A percentile compares a stretch with the other conserved stretches of the same genome.
Conservation (phyloP, 2,113 vertebrate species). For the Clarias magur region DNA sequence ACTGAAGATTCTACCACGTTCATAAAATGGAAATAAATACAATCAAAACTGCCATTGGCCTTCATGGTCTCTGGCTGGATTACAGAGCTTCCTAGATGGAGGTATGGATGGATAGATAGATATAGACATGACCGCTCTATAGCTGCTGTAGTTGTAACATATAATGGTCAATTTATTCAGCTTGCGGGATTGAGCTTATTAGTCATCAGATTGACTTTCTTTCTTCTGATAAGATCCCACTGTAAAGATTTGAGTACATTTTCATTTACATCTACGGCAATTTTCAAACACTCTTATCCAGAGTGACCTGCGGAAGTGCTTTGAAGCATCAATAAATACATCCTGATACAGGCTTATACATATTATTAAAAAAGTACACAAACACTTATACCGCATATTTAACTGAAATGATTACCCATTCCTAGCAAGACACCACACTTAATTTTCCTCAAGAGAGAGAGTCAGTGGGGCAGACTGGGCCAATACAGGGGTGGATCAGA, state of each 20-base stretch:
- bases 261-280: too few species aligned
- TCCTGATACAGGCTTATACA: too few species aligned
- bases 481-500: slow-evolving; percentile 14
- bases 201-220: background rate
- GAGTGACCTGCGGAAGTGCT: too few species aligned
- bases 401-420: background rate
- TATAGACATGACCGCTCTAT: background rate
- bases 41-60: too few species aligned
- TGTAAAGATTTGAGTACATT: background rate
- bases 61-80: too few species aligned
- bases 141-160: background rate
- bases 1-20: too few species aligned
- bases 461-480: background rate
- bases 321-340: too few species aligned
- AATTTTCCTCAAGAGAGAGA: background rate
- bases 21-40: too few species aligned
- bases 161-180: background rate
- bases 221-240: background rate
- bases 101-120: too few species aligned
- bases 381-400: background rate
- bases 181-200: background rate
- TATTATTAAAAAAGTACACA: too few species aligned
- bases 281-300: too few species aligned
- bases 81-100: too few species aligned
- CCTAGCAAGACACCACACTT: background rate